Percentiles rank a stretch among this genome's conserved stretches.
phyloP scores from a whole-genome alignment of 2,113 vertebrate species.

The Eretmodus cyanostictus region DNA sequence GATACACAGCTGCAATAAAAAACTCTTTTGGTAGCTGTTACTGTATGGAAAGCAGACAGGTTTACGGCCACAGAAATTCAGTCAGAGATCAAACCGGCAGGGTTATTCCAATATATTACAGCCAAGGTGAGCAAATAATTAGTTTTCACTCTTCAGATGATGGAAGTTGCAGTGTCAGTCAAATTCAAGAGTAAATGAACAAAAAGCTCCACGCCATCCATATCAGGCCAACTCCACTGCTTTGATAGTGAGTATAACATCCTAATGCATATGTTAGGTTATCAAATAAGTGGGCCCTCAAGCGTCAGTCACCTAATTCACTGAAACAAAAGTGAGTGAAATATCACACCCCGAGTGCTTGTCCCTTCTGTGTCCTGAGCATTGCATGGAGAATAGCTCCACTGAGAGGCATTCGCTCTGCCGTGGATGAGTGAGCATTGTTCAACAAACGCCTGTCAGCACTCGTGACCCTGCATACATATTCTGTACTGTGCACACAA shows the following conservation, averaged over 20 bases:
- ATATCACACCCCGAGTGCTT: slow-evolving; percentile 17
- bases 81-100: neutral
- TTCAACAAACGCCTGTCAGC: slow-evolving; percentile 17
- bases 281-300: slow-evolving; percentile 43
- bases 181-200: neutral
- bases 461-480: neutral
- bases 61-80: neutral
- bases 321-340: slow-evolving; percentile 46
- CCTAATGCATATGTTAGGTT: slow-evolving; percentile 2
- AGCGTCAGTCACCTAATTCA: slow-evolving; percentile 23
- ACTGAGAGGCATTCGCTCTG: neutral
- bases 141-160: slow-evolving; percentile 16
- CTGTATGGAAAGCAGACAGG: neutral
- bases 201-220: neutral
- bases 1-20: slow-evolving; percentile 24
- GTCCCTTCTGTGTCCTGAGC: neutral
- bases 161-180: neutral
- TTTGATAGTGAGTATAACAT: neutral
- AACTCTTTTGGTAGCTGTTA: slow-evolving; percentile 7
- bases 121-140: slow-evolving; percentile 17
- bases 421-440: slow-evolving; percentile 16
- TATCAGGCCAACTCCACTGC: neutral
- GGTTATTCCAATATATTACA: neutral
- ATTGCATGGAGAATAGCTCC: neutral
- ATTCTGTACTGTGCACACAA: neutral